Conservation (phyloP, 2,113 vertebrate species). For the Pagrus major region DNA sequence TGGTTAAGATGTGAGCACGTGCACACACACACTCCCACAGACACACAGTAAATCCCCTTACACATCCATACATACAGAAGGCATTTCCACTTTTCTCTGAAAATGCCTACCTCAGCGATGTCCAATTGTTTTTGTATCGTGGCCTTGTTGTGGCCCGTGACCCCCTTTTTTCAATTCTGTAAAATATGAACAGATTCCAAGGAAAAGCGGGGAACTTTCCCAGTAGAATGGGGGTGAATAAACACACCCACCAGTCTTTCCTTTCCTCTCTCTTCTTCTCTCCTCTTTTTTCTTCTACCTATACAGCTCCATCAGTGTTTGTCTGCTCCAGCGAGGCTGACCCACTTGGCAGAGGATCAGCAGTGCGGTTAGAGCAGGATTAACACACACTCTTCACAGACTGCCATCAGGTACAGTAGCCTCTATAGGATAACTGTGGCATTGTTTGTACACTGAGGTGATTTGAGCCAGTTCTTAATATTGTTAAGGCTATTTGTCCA, state of each 20-base stretch:
- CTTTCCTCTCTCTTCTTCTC: not conserved
- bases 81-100: constrained; percentile 58
- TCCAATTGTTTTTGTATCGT: constrained; percentile 63
- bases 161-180: constrained; percentile 54
- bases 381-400: constrained; percentile 45
- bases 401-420: constrained; percentile 18
- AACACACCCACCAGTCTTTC: constrained; percentile 53
- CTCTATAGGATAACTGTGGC: constrained; percentile 19
- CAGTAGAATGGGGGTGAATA: constrained; percentile 58
- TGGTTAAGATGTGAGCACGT: constrained; percentile 45
- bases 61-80: constrained; percentile 68
- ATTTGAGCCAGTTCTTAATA: constrained; percentile 5
- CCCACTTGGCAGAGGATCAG: constrained; percentile 69
- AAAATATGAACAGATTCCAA: constrained; percentile 71
- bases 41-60: constrained; percentile 60
- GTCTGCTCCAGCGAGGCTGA: constrained; percentile 57
- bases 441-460: not conserved
- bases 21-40: constrained; percentile 22
- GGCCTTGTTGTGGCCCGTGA: constrained; percentile 62
- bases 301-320: constrained; percentile 48
- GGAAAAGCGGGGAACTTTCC: constrained; percentile 45
- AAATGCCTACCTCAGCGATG: constrained; percentile 69
- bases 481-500: not conserved
- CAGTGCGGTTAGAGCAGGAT: constrained; percentile 50
- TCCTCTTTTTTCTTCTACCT: constrained; percentile 18